Evolutionary conservation across 1,140 invertebrate genomes (phyloP).

Genomic region (Drosophila sechellia): DNA sequence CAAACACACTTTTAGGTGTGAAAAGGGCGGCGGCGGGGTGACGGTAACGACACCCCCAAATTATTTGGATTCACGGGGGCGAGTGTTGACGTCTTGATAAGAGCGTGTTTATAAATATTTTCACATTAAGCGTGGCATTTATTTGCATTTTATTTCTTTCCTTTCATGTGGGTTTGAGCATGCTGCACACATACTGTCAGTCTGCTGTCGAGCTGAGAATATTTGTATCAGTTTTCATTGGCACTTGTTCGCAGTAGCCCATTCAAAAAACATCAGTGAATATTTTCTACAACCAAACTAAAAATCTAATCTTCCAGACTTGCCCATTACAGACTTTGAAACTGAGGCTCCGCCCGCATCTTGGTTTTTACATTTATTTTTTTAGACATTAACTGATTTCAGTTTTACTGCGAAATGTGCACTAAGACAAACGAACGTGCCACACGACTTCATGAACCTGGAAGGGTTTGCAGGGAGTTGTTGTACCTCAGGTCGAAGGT

Average conservation of each 20-base stretch:
- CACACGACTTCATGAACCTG: slow-evolving; percentile 65
- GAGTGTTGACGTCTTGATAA: slow-evolving; percentile 70
- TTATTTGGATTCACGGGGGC: slow-evolving; percentile 19
- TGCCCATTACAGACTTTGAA: neutral
- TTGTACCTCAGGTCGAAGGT: slow-evolving; percentile 58
- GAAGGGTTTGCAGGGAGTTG: slow-evolving; percentile 68
- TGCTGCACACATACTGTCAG: slow-evolving; percentile 6
- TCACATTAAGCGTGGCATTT: slow-evolving; percentile 39
- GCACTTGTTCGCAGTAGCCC: slow-evolving; percentile 62
- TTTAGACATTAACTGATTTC: slow-evolving; percentile 1
- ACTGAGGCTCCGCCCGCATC: slow-evolving; percentile 1
- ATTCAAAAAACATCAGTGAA: slow-evolving; percentile 30
- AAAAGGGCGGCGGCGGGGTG: slow-evolving; percentile 7
- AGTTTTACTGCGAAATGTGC: slow-evolving; percentile 33
- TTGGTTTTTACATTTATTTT: neutral
- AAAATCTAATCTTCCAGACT: slow-evolving; percentile 1
- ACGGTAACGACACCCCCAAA: slow-evolving; percentile 9
- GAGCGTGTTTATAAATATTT: slow-evolving; percentile 54
- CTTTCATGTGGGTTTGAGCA: neutral
- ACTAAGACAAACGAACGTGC: slow-evolving; percentile 54
- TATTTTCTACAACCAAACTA: slow-evolving; percentile 9
- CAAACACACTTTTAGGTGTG: slow-evolving; percentile 52
- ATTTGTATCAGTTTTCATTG: slow-evolving; percentile 1
- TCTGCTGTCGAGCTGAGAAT: neutral
- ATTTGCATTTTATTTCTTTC: slow-evolving; percentile 18